Evolutionary conservation across 2,113 vertebrate genomes (phyloP).

Genomic region (Brienomyrus brachyistius): DNA sequence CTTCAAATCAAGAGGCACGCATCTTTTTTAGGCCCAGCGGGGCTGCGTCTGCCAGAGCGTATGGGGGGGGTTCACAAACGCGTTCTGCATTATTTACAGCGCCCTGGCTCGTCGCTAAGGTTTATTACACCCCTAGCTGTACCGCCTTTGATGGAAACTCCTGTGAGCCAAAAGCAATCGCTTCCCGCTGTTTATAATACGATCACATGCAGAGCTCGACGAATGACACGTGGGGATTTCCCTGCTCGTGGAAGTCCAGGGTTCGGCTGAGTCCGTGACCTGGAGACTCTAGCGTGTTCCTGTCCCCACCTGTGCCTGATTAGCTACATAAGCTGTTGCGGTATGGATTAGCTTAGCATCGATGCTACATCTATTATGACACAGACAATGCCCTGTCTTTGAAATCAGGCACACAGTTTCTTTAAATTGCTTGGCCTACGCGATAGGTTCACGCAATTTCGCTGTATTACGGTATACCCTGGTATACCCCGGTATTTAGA

Average conservation of each 20-base stretch:
- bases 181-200: neutral
- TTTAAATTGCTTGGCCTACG: neutral
- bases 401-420: neutral
- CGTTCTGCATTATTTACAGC: neutral
- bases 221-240: neutral
- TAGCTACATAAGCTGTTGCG: neutral
- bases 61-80: neutral
- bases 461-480: no score
- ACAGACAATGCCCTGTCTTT: neutral
- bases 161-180: neutral
- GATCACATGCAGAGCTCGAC: neutral
- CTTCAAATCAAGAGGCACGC: neutral
- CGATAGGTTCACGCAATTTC: neutral
- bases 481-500: no score
- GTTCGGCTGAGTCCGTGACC: neutral
- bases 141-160: neutral
- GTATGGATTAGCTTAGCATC: neutral
- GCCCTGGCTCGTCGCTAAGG: neutral
- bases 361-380: neutral
- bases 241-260: neutral
- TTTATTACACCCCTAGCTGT: neutral
- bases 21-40: neutral
- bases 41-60: neutral
- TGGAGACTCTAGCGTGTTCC: neutral
- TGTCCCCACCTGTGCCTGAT: neutral